Percentiles rank a stretch among this genome's conserved stretches.
phyloP scores from a whole-genome alignment of 2,888 invertebrate genomes.

The Glaucopsyche alexis region DNA sequence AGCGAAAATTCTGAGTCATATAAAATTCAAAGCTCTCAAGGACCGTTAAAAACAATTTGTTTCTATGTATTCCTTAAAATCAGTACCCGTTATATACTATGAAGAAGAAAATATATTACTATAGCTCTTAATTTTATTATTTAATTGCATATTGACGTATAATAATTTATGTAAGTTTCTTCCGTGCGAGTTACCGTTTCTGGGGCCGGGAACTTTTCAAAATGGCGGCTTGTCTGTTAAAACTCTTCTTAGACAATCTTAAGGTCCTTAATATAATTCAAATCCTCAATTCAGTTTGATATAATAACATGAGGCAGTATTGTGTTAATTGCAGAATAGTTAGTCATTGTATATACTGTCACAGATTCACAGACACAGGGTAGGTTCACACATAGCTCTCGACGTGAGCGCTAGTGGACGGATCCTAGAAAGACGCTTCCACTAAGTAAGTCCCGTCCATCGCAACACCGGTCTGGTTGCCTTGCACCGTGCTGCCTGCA shows the following conservation, averaged over 20 bases:
- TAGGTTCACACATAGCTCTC: constrained; percentile 64
- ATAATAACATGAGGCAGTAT: constrained; percentile 70
- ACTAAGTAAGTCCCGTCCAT: constrained; percentile 93
- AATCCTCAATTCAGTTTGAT: constrained; percentile 58
- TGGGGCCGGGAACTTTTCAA: constrained; percentile 7
- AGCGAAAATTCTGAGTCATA: constrained; percentile 10
- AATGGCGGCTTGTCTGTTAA: constrained; percentile 24
- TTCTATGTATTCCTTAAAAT: constrained; percentile 7
- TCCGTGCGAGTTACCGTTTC: constrained; percentile 1
- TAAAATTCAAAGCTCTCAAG: constrained; percentile 12
- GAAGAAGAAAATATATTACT: constrained; percentile 13
- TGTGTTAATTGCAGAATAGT: constrained; percentile 63
- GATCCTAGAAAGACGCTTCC: constrained; percentile 88
- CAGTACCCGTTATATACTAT: constrained; percentile 1
- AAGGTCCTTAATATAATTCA: constrained; percentile 42
- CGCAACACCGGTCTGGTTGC: constrained; percentile 89
- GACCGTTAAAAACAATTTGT: background rate
- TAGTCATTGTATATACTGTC: constrained; percentile 64
- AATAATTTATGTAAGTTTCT: constrained; percentile 8
- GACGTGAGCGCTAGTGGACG: constrained; percentile 61
- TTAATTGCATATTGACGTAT: constrained; percentile 19
- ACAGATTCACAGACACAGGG: constrained; percentile 31
- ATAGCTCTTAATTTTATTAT: constrained; percentile 6
- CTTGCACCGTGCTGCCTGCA: constrained; percentile 88
- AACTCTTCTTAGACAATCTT: constrained; percentile 28